Base-by-base conservation (phyloP, 2,888 invertebrate species). In the Drosophila buzzatii region DNA sequence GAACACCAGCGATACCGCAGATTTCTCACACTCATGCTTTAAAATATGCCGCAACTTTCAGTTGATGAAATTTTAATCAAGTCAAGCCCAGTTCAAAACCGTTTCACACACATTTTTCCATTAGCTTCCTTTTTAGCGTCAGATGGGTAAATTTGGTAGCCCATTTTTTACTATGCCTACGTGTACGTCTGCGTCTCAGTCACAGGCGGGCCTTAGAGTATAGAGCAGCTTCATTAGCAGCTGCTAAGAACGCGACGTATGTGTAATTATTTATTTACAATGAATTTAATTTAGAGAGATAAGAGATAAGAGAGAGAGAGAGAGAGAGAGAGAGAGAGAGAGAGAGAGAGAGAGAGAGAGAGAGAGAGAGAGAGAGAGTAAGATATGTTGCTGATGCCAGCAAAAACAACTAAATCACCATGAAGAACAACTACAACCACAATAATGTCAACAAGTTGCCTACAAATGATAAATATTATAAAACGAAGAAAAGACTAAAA, bases 51-150 rank as follows among this genome's bases (percentile, higher is more conserved):
- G 77, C 87, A 85, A 85, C 73, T 84, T 82, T 82, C 70, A 81
- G 85, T 89, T 87, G 86, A 87, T 87, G 89, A 87, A 87, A 87
- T 87, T 89, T 87, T 87, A 89, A 87, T 87, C 89, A 87, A 81
- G 89, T 85, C 65, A 59, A 64, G 52, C 62, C 66, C 60, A 69
- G 69, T 55, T 35, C 12, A 23, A 16, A 45, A 68, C 42, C 44
- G 61, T 66, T 73, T 60, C 57, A 52, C 8, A 65, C 58, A 73
- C 58, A 62, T 49, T 66, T 70, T 64, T 35, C 65, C 12, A 18
- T 18, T 33, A n/a, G 33, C 18, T 61, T 68, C 51, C 56, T 59
- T 73, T 73, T 67, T 10, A 62, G 60, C 53, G 61, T 39, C 67
- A 76, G 61, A 37, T 68, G 71, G 45, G 63, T n/a, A 55, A 67